phyloP scores from a whole-genome alignment of 2,888 invertebrate species.

The Hypselothyrea guttata region DNA sequence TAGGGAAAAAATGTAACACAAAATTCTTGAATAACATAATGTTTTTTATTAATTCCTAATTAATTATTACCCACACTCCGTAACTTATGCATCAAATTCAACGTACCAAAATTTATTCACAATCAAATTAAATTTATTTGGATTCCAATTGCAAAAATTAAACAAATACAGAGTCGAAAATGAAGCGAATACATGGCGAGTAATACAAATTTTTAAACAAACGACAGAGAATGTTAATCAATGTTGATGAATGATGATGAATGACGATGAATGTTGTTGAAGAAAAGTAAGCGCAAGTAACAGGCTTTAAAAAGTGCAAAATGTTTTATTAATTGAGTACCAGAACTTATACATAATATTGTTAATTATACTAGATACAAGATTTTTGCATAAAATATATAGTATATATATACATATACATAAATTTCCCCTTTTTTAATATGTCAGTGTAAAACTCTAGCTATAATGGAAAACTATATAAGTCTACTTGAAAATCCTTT shows the following conservation, averaged over 20 bases:
- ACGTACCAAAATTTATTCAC: slow-evolving; percentile 31
- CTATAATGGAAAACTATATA: slow-evolving; percentile 49
- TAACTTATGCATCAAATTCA: slow-evolving; percentile 29
- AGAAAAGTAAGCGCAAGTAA: slow-evolving; percentile 31
- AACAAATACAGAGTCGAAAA: slow-evolving; percentile 16
- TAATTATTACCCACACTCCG: slow-evolving; percentile 21
- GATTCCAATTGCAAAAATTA: slow-evolving; percentile 32
- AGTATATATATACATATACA: slow-evolving; percentile 18
- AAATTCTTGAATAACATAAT: slow-evolving; percentile 32
- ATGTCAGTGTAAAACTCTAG: slow-evolving; percentile 72
- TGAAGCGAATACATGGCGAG: slow-evolving; percentile 26
- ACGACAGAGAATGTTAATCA: slow-evolving; percentile 31
- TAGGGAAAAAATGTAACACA: slow-evolving; percentile 33
- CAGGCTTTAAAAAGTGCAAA: slow-evolving; percentile 66
- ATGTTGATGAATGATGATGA: no score
- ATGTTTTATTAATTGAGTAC: slow-evolving; percentile 60
- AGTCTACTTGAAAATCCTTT: slow-evolving; percentile 54
- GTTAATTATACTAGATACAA: slow-evolving; percentile 51
- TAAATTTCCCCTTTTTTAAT: slow-evolving; percentile 63
- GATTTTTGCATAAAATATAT: slow-evolving; percentile 49
- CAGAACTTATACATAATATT: slow-evolving; percentile 56
- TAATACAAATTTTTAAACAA: slow-evolving; percentile 49
- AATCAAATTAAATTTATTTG: slow-evolving; percentile 34
- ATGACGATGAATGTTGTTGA: background rate
- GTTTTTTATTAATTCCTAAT: background rate